These are phyloP conservation scores for Lepus americanus DNA, from an alignment of 2,113 vertebrate genomes.

Conservation along the genomic window DNA sequence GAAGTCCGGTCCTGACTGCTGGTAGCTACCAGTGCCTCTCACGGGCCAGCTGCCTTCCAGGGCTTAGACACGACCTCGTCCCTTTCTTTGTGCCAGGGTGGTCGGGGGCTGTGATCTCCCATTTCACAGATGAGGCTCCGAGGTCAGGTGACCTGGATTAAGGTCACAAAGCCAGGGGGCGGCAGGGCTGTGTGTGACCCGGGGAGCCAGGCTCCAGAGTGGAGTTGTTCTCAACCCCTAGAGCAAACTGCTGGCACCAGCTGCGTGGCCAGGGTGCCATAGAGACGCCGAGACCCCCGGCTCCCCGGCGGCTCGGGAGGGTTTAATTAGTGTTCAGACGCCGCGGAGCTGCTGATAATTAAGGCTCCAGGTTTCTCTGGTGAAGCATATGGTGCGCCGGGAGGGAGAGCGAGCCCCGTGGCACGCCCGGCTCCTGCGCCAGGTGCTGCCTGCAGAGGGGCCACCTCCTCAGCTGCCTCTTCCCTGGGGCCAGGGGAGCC, in stretches of 20 bases:
- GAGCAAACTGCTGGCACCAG: background rate
- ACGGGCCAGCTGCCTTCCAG: background rate
- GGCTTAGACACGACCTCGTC: background rate
- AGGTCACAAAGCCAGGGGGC: background rate
- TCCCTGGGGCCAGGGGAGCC: background rate
- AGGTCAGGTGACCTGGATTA: background rate
- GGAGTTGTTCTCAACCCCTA: background rate
- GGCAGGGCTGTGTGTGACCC: background rate
- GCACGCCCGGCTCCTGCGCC: background rate
- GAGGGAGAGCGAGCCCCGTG: background rate
- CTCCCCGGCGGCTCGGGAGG: slow-evolving; percentile 45
- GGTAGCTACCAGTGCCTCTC: fast-evolving
- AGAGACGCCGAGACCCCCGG: background rate
- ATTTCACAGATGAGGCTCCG: background rate
- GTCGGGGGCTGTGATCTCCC: background rate
- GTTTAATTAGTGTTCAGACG: slow-evolving; percentile 71
- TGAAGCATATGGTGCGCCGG: slow-evolving; percentile 68
- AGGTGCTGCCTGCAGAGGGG: background rate
- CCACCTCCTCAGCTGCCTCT: background rate
- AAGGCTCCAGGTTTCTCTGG: slow-evolving; percentile 56
- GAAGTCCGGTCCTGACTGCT: background rate
- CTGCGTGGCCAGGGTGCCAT: background rate
- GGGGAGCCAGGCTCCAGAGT: background rate
- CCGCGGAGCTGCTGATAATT: slow-evolving; percentile 69
- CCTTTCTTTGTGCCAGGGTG: background rate